Base-by-base conservation (phyloP, 2,797 vertebrate genomes). In the Danio albolineatus region DNA sequence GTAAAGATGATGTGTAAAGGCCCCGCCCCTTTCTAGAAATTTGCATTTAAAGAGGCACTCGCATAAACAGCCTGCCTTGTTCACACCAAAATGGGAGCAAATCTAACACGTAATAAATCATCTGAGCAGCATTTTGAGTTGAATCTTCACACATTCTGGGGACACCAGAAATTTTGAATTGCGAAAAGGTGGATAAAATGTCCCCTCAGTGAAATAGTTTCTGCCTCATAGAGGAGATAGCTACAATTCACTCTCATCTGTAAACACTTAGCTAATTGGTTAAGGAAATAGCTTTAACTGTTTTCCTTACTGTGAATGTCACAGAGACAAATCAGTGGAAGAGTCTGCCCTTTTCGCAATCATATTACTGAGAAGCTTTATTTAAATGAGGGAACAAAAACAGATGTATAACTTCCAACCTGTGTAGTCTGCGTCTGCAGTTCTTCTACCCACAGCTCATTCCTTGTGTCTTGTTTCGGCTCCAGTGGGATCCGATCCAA, bases 321-420 rank as follows among this genome's bases (percentile, higher is more conserved):
- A 78, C 38, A 43, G 19, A 78, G 44, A 78, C 56, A 28, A 49
- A 78, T 71, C 38, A 21, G 56, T 70, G 66, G 17, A 61, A 51
- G 56, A 36, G 36, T 60, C 12, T 78, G 66, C 36, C 76, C 57
- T 78, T 71, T 71, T n/a, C 70, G 28, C 39, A 71, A 78, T 78
- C 66, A 61, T 60, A 71, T 78, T 78, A 78, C 39, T 6, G 19
- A 44, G 62, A 57, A 2, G 16, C 19, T 56, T 77, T 19, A 67
- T 77, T 77, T 43, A 67, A 59, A 77, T 10, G 54, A 57, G 6
- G 12, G 12, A 51, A 61, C 38, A 43, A 70, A 78, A 78, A 43
- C 76, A 60, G 73, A 76, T 65, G 19, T 59, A 72, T 56, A 21
- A 57, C 38, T 41, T 16, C 13, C n/a, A 48, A 57, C 21, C 28